These are phyloP conservation scores for Periophthalmus modestus DNA, from an alignment of 2,113 vertebrate species.

Conservation along the genomic window DNA sequence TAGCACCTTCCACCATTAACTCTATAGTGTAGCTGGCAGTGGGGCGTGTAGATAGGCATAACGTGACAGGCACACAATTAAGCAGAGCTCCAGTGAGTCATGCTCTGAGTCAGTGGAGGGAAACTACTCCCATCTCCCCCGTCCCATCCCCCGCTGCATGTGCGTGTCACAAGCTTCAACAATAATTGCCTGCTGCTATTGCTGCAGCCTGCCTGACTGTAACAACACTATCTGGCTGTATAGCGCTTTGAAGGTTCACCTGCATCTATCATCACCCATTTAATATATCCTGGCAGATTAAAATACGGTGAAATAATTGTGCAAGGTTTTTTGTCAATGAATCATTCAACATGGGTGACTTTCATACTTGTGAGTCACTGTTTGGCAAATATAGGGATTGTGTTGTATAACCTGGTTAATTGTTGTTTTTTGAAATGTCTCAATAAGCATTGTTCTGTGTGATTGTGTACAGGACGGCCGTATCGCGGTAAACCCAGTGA, in stretches of 20 bases:
- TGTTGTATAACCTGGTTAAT: neutral
- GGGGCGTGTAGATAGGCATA: constrained; percentile 63
- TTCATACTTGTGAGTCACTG: constrained; percentile 29
- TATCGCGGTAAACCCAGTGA: constrained; percentile 98
- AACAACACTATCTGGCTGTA: constrained; percentile 58
- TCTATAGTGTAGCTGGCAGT: constrained; percentile 45
- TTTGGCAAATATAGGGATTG: constrained; percentile 8
- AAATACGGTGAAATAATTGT: neutral
- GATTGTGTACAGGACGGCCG: constrained; percentile 83
- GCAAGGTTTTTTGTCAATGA: neutral
- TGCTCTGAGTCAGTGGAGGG: constrained; percentile 66
- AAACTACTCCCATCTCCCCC: constrained; percentile 73
- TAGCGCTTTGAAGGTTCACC: constrained; percentile 32
- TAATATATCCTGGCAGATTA: constrained; percentile 3
- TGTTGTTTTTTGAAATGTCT: neutral
- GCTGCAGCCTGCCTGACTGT: constrained; percentile 57
- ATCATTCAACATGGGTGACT: neutral
- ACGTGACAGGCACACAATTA: constrained; percentile 77
- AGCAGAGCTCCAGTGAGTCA: constrained; percentile 81
- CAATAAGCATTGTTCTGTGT: neutral
- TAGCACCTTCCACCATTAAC: constrained; percentile 19
- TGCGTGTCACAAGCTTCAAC: constrained; percentile 56
- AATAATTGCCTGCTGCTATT: constrained; percentile 66
- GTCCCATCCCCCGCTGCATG: constrained; percentile 40
- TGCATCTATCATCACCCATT: constrained; percentile 18